Conservation (phyloP, 2,888 invertebrate species). For the Lymantria dispar region DNA sequence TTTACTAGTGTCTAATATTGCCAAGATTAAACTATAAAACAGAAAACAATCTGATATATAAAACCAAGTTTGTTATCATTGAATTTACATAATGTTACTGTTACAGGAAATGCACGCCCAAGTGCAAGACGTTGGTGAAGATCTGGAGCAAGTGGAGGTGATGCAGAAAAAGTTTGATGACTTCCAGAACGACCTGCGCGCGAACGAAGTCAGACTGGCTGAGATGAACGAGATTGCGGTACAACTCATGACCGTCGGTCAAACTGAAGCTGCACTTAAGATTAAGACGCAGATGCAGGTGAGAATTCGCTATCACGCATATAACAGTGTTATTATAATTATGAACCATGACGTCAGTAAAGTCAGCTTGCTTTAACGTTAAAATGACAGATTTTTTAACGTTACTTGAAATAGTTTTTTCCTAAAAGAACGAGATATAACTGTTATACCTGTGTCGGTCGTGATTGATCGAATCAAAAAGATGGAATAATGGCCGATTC, state of each 20-base stretch:
- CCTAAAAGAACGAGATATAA: too few relatives aligned
- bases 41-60: too few relatives aligned
- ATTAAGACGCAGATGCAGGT: conserved; percentile 99
- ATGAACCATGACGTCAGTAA: too few relatives aligned
- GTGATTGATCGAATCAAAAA: too few relatives aligned
- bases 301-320: background rate
- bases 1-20: too few relatives aligned
- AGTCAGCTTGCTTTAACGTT: too few relatives aligned
- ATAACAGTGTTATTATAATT: too few relatives aligned
- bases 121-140: conserved; percentile 98
- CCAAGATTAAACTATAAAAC: too few relatives aligned
- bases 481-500: too few relatives aligned
- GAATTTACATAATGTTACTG: background rate
- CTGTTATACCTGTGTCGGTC: too few relatives aligned
- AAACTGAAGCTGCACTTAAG: conserved; percentile 99
- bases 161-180: conserved; percentile 99
- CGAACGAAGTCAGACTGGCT: conserved; percentile 98
- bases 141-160: conserved; percentile 98
- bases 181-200: conserved; percentile 98
- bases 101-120: conserved; percentile 95
- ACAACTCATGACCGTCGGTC: conserved; percentile 96
- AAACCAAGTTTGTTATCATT: background rate
- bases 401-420: too few relatives aligned
- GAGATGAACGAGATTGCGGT: conserved; percentile 99
- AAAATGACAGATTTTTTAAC: too few relatives aligned